phyloP scores from a whole-genome alignment of 1,140 invertebrate genomes.

The Lerema accius region DNA sequence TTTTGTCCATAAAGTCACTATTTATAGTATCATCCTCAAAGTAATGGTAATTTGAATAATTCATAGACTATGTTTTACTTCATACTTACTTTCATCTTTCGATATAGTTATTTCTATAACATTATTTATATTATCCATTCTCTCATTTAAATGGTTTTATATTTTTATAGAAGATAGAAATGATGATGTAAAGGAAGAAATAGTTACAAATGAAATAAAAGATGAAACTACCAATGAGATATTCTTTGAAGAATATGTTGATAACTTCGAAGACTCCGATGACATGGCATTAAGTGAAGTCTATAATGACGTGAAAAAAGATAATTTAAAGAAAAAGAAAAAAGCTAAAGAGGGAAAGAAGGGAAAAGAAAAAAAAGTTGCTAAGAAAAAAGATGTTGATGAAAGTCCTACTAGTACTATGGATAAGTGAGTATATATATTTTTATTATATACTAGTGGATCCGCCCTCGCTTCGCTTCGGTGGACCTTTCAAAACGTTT shows the following conservation, averaged over 20 bases:
- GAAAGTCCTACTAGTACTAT: slow-evolving; percentile 51
- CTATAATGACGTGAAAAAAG: slow-evolving; percentile 46
- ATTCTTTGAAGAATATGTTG: slow-evolving; percentile 55
- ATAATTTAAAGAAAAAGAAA: slow-evolving; percentile 43
- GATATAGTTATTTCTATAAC: too few relatives aligned
- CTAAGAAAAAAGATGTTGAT: slow-evolving; percentile 44
- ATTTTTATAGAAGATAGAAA: slow-evolving; percentile 13
- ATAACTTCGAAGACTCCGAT: slow-evolving; percentile 55
- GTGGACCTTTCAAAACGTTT: too few relatives aligned
- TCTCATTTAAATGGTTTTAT: too few relatives aligned
- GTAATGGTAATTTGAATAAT: too few relatives aligned
- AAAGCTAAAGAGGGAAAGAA: slow-evolving; percentile 45
- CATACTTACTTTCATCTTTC: too few relatives aligned
- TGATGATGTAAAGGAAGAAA: slow-evolving; percentile 18
- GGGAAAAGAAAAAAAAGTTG: slow-evolving; percentile 35
- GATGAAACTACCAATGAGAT: slow-evolving; percentile 56
- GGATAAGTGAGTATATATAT: slow-evolving; percentile 63
- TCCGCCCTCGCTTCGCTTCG: too few relatives aligned
- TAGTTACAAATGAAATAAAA: slow-evolving; percentile 43
- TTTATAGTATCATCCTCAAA: too few relatives aligned
- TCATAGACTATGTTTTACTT: too few relatives aligned
- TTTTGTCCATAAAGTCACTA: too few relatives aligned
- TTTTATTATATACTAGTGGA: too few relatives aligned
- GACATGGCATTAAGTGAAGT: slow-evolving; percentile 65
- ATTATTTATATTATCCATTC: too few relatives aligned